phyloP scores from a whole-genome alignment of 2,113 vertebrate genomes.

The Mustela nigripes region DNA sequence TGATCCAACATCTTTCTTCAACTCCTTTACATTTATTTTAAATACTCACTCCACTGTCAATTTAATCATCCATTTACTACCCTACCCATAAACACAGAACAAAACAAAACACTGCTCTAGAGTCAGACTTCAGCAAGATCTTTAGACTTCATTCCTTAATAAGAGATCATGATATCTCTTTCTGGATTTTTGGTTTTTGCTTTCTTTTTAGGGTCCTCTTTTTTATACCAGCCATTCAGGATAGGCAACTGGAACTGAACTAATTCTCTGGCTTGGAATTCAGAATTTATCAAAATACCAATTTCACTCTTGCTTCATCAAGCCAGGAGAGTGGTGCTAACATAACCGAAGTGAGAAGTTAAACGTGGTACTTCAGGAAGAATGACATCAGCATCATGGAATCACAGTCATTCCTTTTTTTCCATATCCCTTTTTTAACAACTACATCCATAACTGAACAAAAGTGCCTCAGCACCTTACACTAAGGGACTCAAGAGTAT shows the following conservation, averaged over 20 bases:
- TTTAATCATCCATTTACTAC: background rate
- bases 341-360: background rate
- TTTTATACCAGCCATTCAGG: background rate
- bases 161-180: background rate
- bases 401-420: background rate
- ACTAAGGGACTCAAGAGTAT: background rate
- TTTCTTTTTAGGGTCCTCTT: background rate
- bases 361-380: background rate
- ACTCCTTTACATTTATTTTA: background rate
- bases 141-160: background rate
- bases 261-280: background rate
- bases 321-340: background rate
- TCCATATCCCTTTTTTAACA: fast-evolving
- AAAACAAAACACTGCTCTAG: background rate
- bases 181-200: background rate
- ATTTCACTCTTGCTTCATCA: background rate
- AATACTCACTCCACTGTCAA: background rate
- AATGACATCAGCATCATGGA: background rate
- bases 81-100: background rate
- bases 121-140: background rate
- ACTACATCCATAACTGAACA: background rate
- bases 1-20: background rate
- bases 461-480: background rate
- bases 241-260: background rate
- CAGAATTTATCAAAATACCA: background rate